A percentile compares a stretch with the other conserved stretches of the same genome.
phyloP scores from a whole-genome alignment of 2,888 invertebrate genomes.

The Aethes cnicana region DNA sequence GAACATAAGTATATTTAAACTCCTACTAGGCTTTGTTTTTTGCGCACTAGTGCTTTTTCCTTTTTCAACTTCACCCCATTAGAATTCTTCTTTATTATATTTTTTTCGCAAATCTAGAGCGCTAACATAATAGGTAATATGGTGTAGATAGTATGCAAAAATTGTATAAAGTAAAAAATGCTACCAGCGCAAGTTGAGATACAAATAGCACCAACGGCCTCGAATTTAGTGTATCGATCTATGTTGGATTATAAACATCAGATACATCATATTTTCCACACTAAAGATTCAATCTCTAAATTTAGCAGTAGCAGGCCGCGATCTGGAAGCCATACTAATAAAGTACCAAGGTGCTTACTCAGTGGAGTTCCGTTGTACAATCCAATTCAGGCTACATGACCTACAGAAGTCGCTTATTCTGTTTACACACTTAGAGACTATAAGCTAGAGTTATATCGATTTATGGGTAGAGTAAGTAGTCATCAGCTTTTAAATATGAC shows the following conservation, averaged over 20 bases:
- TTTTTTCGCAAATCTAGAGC: too few species aligned
- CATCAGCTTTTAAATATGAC: too few species aligned
- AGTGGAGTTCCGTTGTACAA: conserved; percentile 21
- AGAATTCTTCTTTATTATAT: too few species aligned
- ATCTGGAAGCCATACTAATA: conserved; percentile 56
- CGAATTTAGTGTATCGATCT: not conserved
- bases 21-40: too few species aligned
- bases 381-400: conserved; percentile 28
- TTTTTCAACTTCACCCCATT: too few species aligned
- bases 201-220: not conserved
- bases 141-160: not conserved
- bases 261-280: conserved; percentile 40
- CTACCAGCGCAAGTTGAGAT: not conserved
- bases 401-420: conserved; percentile 5
- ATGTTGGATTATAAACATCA: conserved; percentile 37
- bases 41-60: too few species aligned
- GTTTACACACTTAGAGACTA: not conserved
- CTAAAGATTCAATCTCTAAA: conserved; percentile 24
- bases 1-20: too few species aligned
- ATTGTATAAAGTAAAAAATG: not conserved
- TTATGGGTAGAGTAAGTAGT: too few species aligned
- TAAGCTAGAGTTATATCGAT: too few species aligned
- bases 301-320: conserved; percentile 51
- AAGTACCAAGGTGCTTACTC: conserved; percentile 42
- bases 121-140: not conserved